Percentiles rank a stretch among this genome's conserved stretches.
phyloP scores from a whole-genome alignment of 2,797 vertebrate genomes.

The Ambastaia sidthimunki region DNA sequence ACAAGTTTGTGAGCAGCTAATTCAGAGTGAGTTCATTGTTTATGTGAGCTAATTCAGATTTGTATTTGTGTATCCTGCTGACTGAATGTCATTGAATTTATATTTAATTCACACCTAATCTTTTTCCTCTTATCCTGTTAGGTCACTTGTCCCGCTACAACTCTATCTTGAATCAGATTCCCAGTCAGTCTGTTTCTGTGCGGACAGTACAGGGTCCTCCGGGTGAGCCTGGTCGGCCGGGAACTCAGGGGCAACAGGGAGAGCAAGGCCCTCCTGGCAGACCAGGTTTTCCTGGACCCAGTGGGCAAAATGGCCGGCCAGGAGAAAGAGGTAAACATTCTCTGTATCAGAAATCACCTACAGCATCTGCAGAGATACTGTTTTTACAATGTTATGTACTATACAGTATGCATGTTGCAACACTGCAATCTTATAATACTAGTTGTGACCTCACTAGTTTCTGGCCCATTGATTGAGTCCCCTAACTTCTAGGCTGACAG shows the following conservation, averaged over 20 bases:
- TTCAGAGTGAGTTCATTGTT: constrained; percentile 86
- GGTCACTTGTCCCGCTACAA: constrained; percentile 94
- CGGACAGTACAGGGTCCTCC: constrained; percentile 88
- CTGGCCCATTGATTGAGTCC: no score
- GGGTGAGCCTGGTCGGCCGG: constrained; percentile 89
- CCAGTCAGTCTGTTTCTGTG: constrained; percentile 84
- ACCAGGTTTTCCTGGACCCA: constrained; percentile 90
- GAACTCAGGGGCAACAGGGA: constrained; percentile 85
- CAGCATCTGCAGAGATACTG: constrained; percentile 19
- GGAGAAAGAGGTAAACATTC: constrained; percentile 90
- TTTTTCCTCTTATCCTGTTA: constrained; percentile 60
- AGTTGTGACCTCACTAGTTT: no score
- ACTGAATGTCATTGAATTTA: not conserved
- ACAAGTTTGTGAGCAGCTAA: constrained; percentile 98
- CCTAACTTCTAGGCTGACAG: no score
- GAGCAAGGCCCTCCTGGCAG: constrained; percentile 90
- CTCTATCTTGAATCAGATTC: constrained; percentile 94
- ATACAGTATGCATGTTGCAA: not conserved
- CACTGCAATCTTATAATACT: no score
- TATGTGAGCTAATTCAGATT: not conserved
- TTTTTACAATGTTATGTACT: not conserved
- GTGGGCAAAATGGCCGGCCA: constrained; percentile 87
- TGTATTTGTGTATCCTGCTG: not conserved
- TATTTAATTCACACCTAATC: not conserved
- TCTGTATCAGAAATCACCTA: constrained; percentile 31